Conservation (phyloP, 1,140 invertebrate genomes). For the Acromyrmex charruanus region DNA sequence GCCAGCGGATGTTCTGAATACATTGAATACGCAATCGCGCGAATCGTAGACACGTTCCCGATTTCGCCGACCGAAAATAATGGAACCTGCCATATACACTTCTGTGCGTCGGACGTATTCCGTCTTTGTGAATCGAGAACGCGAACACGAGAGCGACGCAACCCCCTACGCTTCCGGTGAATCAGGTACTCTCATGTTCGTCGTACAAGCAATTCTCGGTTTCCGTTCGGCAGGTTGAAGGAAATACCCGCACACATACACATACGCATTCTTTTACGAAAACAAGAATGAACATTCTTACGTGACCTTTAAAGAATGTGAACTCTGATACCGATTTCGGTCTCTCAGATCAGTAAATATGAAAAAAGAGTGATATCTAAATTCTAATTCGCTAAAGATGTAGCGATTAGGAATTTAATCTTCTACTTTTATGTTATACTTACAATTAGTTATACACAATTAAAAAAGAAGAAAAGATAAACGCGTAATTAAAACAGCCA, state of each 20-base stretch:
- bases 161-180: constrained; percentile 42
- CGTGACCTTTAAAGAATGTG: neutral
- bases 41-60: constrained; percentile 8
- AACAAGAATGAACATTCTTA: constrained; percentile 5
- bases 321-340: neutral
- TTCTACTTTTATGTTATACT: neutral
- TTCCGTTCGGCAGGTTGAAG: constrained; percentile 51
- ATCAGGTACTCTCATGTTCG: constrained; percentile 12
- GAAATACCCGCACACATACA: too few species aligned
- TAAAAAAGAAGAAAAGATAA: neutral
- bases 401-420: neutral
- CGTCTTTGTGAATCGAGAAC: constrained; percentile 48
- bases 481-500: neutral
- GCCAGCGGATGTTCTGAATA: constrained; percentile 24
- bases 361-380: neutral
- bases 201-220: constrained; percentile 3
- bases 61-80: constrained; percentile 32
- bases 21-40: constrained; percentile 29
- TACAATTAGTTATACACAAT: neutral
- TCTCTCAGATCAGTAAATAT: neutral
- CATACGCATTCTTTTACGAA: neutral
- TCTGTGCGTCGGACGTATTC: constrained; percentile 15
- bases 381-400: neutral
- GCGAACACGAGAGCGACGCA: neutral
- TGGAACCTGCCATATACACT: constrained; percentile 34